Conservation (phyloP, 2,113 vertebrate genomes). For the Hippocampus guttulatus region DNA sequence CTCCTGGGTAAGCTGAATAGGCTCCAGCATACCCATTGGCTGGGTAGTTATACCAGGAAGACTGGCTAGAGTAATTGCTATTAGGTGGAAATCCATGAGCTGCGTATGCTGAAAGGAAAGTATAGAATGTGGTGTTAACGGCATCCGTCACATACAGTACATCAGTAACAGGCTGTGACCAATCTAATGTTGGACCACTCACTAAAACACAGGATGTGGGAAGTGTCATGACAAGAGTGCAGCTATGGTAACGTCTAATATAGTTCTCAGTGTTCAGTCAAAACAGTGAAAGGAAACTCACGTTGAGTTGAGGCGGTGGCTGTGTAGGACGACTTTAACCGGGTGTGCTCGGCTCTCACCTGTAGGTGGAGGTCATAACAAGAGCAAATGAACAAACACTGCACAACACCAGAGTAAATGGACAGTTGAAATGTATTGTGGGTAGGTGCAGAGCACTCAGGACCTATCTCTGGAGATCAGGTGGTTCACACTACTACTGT, state of each 20-base stretch:
- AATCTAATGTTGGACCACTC: slow-evolving; percentile 40
- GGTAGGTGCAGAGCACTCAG: slow-evolving; percentile 61
- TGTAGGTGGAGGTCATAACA: slow-evolving; percentile 20
- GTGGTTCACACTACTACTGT: slow-evolving; percentile 63
- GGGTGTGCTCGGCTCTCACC: slow-evolving; percentile 67
- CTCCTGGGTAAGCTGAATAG: slow-evolving; percentile 73
- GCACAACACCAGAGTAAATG: not conserved
- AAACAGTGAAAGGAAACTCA: slow-evolving; percentile 42
- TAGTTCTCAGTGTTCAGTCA: slow-evolving; percentile 24
- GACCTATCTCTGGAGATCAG: slow-evolving; percentile 55
- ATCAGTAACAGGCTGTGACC: slow-evolving; percentile 39
- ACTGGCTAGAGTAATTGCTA: slow-evolving; percentile 76
- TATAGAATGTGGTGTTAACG: slow-evolving; percentile 66
- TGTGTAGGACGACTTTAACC: slow-evolving; percentile 60
- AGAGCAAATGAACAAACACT: not conserved
- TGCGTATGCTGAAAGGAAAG: slow-evolving; percentile 75
- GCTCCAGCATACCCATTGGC: slow-evolving; percentile 70
- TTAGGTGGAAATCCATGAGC: slow-evolving; percentile 72
- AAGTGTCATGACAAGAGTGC: slow-evolving; percentile 33
- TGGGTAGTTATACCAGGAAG: slow-evolving; percentile 76
- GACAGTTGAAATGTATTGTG: slow-evolving; percentile 34
- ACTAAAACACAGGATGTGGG: slow-evolving; percentile 20
- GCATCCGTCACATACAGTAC: slow-evolving; percentile 22
- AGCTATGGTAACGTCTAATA: slow-evolving; percentile 24
- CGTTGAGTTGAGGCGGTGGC: slow-evolving; percentile 68